These are phyloP conservation scores for Oscarella lobularis DNA, from an alignment of 37 sponge, comb jelly and placozoan species.

Conservation along the genomic window DNA sequence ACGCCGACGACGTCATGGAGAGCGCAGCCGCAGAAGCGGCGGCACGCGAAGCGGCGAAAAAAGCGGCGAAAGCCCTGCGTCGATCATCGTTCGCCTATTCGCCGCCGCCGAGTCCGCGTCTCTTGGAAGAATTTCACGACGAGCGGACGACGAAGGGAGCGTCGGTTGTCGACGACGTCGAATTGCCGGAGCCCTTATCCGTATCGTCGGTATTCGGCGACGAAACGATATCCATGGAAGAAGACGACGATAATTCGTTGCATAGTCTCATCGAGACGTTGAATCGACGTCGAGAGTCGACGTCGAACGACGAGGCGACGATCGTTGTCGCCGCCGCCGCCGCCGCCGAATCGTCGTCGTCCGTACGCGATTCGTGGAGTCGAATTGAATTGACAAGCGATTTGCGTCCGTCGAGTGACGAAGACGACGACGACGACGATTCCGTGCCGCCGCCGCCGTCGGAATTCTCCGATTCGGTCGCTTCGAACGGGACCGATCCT, in stretches of 20 bases:
- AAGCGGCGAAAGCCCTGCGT: background rate
- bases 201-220: background rate
- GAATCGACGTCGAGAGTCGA: too few species aligned
- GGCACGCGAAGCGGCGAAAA: background rate
- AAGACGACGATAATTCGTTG: background rate
- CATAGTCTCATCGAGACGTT: background rate
- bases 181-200: background rate
- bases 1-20: background rate
- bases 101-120: background rate
- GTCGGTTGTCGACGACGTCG: background rate
- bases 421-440: too few species aligned
- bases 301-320: too few species aligned
- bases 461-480: too few species aligned
- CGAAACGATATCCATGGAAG: background rate
- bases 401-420: too few species aligned
- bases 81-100: background rate
- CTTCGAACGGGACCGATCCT: too few species aligned
- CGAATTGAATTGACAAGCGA: too few species aligned
- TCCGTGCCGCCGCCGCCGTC: too few species aligned
- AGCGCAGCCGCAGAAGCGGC: background rate
- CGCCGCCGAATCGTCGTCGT: too few species aligned
- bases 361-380: too few species aligned
- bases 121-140: background rate
- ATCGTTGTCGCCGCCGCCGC: too few species aligned
- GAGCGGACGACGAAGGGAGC: background rate